Evolutionary conservation across 2,888 invertebrate genomes (phyloP).

Genomic region (Ceriagrion tenellum): DNA sequence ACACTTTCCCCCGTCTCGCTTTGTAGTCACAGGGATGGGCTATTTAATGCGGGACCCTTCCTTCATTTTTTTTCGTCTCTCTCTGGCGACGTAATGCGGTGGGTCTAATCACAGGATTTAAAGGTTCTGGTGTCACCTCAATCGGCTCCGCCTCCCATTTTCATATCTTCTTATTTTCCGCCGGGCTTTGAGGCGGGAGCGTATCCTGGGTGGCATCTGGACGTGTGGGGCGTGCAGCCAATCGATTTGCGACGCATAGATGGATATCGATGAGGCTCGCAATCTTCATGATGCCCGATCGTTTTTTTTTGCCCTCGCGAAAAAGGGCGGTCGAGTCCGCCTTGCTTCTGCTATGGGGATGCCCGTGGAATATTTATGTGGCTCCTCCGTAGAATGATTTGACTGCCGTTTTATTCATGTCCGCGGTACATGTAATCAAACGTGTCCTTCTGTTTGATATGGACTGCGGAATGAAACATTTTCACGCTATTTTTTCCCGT

Average conservation of each 20-base stretch:
- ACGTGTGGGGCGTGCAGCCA: neutral
- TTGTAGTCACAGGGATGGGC: neutral
- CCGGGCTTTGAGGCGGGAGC: neutral
- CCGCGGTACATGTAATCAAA: too few relatives aligned
- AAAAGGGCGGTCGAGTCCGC: too few relatives aligned
- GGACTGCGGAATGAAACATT: too few relatives aligned
- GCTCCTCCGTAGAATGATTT: too few relatives aligned
- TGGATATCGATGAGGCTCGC: neutral
- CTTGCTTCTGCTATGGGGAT: too few relatives aligned
- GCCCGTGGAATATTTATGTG: too few relatives aligned
- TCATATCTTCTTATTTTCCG: neutral
- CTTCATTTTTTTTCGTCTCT: neutral
- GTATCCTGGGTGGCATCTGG: neutral
- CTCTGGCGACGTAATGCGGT: conserved; percentile 1
- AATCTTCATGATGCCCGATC: neutral
- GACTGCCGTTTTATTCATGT: too few relatives aligned
- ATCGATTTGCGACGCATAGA: neutral
- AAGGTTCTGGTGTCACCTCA: neutral
- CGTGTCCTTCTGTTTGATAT: too few relatives aligned
- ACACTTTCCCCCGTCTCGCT: neutral
- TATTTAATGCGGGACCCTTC: neutral
- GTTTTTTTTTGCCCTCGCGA: neutral
- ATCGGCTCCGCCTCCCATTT: neutral
- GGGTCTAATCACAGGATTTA: conserved; percentile 18
- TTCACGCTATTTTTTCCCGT: too few relatives aligned